Percentiles rank a stretch among this genome's conserved stretches.
These are phyloP conservation scores for Ciconia nigra DNA, from an alignment of 2,797 vertebrate species.

Conservation along the genomic window DNA sequence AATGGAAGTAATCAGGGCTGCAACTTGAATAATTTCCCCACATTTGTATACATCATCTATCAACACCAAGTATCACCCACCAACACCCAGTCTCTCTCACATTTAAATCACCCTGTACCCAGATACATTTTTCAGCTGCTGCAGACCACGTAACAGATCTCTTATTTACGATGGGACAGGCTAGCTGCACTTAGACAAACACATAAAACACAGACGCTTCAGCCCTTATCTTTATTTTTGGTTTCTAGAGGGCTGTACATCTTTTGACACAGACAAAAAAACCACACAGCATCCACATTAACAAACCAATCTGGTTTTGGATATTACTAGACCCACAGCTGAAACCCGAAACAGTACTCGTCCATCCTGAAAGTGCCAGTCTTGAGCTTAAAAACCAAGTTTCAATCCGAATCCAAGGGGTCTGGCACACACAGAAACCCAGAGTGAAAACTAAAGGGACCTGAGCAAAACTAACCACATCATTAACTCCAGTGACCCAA, in stretches of 20 bases:
- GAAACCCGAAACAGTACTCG: not conserved
- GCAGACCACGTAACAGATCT: not conserved
- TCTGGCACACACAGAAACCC: not conserved
- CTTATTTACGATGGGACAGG: not conserved
- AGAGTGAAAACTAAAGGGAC: not conserved
- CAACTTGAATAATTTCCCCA: not conserved
- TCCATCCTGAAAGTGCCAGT: not conserved
- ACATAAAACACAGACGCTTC: not conserved
- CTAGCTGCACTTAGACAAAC: not conserved
- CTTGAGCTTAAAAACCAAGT: not conserved
- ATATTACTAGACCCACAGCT: not conserved
- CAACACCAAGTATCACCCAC: not conserved
- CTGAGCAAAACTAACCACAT: not conserved
- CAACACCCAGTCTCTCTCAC: not conserved
- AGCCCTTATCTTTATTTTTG: not conserved
- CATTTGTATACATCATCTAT: not conserved
- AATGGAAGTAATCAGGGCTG: not conserved
- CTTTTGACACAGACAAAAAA: not conserved
- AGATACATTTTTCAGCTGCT: not conserved
- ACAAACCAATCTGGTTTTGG: not conserved
- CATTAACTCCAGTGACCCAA: not conserved
- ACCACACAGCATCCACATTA: not conserved
- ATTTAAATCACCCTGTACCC: not conserved
- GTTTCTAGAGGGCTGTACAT: not conserved
- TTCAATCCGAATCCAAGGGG: not conserved